A percentile compares a stretch with the other conserved stretches of the same genome.
Evolutionary conservation across 1,140 invertebrate species (phyloP).

Genomic region (Nasonia longicornis): DNA sequence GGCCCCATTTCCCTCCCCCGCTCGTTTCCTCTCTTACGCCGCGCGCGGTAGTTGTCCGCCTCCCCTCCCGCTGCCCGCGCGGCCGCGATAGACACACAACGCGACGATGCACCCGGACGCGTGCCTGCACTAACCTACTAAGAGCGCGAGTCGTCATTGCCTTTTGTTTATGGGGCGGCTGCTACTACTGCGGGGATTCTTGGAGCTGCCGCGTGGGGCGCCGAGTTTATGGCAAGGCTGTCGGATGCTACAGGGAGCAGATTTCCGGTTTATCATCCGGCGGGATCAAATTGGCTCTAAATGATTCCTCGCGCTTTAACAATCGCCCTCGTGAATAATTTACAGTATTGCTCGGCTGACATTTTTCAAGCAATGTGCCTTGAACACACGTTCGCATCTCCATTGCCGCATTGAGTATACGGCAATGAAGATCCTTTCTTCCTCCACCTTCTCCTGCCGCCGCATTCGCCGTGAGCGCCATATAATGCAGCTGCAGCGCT

Average conservation of each 20-base stretch:
- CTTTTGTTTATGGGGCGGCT: background rate
- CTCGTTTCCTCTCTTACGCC: conserved; percentile 41
- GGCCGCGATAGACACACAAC: background rate
- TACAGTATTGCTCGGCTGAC: no score
- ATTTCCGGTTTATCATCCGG: conserved; percentile 15
- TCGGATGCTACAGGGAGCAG: no score
- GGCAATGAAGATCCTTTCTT: conserved; percentile 1
- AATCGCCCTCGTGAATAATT: no score
- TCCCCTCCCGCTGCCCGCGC: background rate
- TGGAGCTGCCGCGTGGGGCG: background rate
- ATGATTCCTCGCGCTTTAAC: no score
- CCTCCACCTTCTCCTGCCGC: background rate
- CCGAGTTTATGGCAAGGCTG: background rate
- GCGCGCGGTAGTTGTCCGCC: background rate
- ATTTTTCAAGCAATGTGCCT: conserved; percentile 53
- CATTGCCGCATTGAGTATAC: conserved; percentile 33
- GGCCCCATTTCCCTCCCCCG: conserved; percentile 38
- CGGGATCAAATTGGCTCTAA: background rate
- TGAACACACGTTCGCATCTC: conserved; percentile 57
- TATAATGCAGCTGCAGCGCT: conserved; percentile 8
- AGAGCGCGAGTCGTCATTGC: conserved; percentile 25
- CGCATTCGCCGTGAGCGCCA: background rate
- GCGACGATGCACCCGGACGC: conserved; percentile 45
- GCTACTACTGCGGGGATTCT: background rate
- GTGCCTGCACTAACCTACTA: conserved; percentile 57